Base-by-base conservation (phyloP, 2,113 vertebrate species). In the Cavia porcellus region DNA sequence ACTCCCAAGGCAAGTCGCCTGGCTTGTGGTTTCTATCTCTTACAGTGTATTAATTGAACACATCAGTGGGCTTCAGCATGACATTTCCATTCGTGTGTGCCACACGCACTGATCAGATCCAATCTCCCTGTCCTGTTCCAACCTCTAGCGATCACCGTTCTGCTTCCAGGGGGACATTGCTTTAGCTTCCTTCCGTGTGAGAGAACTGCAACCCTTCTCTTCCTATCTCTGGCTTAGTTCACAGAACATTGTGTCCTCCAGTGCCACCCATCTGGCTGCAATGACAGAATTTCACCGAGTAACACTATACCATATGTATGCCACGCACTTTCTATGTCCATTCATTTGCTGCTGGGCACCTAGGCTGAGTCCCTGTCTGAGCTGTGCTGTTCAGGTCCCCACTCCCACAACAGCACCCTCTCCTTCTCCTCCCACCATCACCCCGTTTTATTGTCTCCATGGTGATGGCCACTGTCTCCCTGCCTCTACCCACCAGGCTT, bases 381-480 rank as follows among this genome's bases (percentile, higher is more conserved):
- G 50, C 15, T 35, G 47, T 52, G 77, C 77, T 50, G 3, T 3
- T 79, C 84, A 15, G n/a, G 19, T 14, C 28, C 12, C 70, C 3
- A 17, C 19, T 19, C 30, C 20, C 20, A 4, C 9, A 11, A 10
- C 70, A 38, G 35, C 22, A 22, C 75, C 28, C 14, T 30, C 45
- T 11, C 35, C 66, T 25, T 13, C 22, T 35, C 20, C 22, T 81
- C 62, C 55, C 1, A 3, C 66, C 1, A 0, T 2, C 10, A 4
- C n/a, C 38, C 2, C 4, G 5, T 10, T 64, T 15, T 20, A 50
- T 74, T 24, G 35, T 68, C 79, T 1, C 15, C 1, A 30, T 4
- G 20, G 2, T 15, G 3, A 47, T 2, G 11, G 32, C 14, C 22
- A 5, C 7, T 1, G 38, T 55, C 87, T 0, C 7, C 15, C 47